Evolutionary conservation across 2,113 vertebrate species (phyloP).

Genomic region (Corythornis vintsioides): DNA sequence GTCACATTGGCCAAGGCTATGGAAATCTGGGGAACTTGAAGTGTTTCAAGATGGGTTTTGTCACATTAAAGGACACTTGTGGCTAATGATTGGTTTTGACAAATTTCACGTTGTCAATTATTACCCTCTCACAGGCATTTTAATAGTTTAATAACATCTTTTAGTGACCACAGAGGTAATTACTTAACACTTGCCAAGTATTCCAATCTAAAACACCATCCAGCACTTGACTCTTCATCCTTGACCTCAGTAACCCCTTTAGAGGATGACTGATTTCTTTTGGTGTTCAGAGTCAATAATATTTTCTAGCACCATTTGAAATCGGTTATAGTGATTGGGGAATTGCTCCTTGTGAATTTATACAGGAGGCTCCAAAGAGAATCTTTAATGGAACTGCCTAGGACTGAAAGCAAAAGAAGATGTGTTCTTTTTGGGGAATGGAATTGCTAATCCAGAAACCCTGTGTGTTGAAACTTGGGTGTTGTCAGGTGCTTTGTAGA

Average conservation of each 20-base stretch:
- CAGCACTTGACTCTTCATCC: background rate
- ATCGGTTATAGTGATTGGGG: slow-evolving; percentile 99
- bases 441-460: background rate
- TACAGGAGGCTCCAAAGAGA: background rate
- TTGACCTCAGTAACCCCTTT: slow-evolving; percentile 78
- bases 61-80: background rate
- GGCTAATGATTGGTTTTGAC: background rate
- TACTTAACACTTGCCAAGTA: background rate
- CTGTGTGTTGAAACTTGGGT: fast-evolving
- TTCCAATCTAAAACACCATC: background rate
- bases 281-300: slow-evolving; percentile 94
- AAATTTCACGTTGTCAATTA: background rate
- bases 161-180: background rate
- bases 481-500: background rate
- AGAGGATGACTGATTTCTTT: slow-evolving; percentile 98
- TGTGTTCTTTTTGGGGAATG: background rate
- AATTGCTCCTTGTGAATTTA: slow-evolving; percentile 58
- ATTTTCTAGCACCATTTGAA: slow-evolving; percentile 99
- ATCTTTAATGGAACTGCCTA: background rate
- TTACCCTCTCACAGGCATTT: background rate
- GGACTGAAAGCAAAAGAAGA: background rate
- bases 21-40: background rate
- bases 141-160: background rate
- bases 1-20: background rate
- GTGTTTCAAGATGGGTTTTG: background rate